Evolutionary conservation across 2,888 invertebrate genomes (phyloP).

Genomic region (Sepiola atlantica): DNA sequence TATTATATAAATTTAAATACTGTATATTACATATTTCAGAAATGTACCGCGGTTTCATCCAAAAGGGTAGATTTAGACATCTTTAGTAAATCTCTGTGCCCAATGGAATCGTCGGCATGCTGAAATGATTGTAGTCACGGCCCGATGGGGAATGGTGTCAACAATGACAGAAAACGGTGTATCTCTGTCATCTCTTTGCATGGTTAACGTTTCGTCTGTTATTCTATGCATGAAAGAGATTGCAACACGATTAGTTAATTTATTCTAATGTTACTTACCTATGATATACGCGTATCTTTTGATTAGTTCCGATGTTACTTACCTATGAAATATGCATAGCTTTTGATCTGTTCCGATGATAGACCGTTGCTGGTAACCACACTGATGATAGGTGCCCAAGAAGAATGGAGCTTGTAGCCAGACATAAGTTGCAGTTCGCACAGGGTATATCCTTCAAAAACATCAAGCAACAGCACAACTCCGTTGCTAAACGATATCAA

Average conservation of each 20-base stretch:
- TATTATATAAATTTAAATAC: too few relatives aligned
- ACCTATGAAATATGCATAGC: slow-evolving; percentile 67
- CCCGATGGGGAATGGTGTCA: too few relatives aligned
- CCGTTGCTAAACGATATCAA: slow-evolving; percentile 63
- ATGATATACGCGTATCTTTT: slow-evolving; percentile 60
- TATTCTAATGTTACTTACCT: slow-evolving; percentile 56
- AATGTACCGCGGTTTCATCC: too few relatives aligned
- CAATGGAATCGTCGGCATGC: too few relatives aligned
- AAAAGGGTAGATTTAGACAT: too few relatives aligned
- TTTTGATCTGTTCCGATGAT: slow-evolving; percentile 51
- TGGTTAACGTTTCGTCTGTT: not conserved
- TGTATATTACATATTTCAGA: too few relatives aligned
- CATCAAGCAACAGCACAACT: slow-evolving; percentile 63
- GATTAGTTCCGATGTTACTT: slow-evolving; percentile 53
- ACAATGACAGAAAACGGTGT: too few relatives aligned
- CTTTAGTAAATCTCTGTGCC: too few relatives aligned
- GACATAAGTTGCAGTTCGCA: slow-evolving; percentile 65
- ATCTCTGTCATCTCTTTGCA: too few relatives aligned
- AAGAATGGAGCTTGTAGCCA: slow-evolving; percentile 60
- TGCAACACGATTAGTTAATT: not conserved
- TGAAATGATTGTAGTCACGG: too few relatives aligned
- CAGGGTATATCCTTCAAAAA: slow-evolving; percentile 60
- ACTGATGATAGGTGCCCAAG: slow-evolving; percentile 69
- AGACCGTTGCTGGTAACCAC: slow-evolving; percentile 61
- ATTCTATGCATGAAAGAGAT: not conserved